Evolutionary conservation across 2,888 invertebrate species (phyloP), one percentile per base, ranked within the genome.

Genomic region (Nomada fucata): DNA sequence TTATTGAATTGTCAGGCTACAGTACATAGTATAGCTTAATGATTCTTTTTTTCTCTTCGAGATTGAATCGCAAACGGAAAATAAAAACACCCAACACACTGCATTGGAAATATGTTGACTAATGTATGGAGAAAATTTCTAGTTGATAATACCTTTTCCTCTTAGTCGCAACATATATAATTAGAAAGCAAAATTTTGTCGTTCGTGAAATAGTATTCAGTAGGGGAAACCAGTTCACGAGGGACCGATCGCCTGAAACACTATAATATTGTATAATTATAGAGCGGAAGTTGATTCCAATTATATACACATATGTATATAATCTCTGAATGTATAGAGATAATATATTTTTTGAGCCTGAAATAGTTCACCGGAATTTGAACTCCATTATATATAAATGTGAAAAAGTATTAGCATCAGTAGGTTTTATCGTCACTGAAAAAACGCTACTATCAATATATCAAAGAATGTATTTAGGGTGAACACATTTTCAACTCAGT

Each of bases 121-220:
- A 61, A n/a, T 26, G 11, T 44, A 20, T 68, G 2, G 13, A n/a
- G n/a, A 69, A 70, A 42, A 76, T 69, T 9, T 13, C 1, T 3
- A 63, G 36, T 9, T 53, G 0, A 2, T 11, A 10, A 23, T 53
- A 60, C 29, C 42, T 7, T 65, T 23, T 10, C 44, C 7, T 60
- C 44, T 47, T 61, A 53, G 15, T 7, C 26, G 4, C 44, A 20
- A 23, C 60, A 42, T 23, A 11, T 67, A 67, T 50, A 44, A 74
- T 74, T 74, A 74, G 74, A 68, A 74, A 74, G 60, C n/a, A 20
- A 18, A 67, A 20, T 74, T 74, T 60, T 74, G 23, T 42, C 13
- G 50, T 7, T 74, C 15, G 15, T 7, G 42, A 50, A 44, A 52
- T 42, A 52, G 42, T 11, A n/a, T 50, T 42, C 3, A n/a, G 11